These are phyloP conservation scores for Peromyscus californicus DNA, from an alignment of 2,113 vertebrate genomes.

Conservation along the genomic window DNA sequence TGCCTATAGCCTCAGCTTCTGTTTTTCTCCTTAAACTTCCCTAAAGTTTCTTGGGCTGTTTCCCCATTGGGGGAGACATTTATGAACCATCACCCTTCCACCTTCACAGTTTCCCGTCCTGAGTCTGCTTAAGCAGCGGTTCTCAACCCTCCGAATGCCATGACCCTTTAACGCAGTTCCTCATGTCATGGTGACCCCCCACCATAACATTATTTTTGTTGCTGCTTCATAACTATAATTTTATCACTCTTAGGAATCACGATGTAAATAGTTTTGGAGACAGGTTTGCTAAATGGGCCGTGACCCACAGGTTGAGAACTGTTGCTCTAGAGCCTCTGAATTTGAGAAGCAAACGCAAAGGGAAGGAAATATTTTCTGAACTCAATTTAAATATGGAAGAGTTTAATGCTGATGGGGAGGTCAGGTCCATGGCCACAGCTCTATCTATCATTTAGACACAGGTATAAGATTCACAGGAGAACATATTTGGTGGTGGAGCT, in stretches of 20 bases:
- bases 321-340: neutral
- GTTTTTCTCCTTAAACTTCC: neutral
- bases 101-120: neutral
- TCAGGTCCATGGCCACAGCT: neutral
- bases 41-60: neutral
- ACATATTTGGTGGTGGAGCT: neutral
- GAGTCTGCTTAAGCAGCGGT: neutral
- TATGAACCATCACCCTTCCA: neutral
- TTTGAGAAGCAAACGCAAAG: constrained; percentile 23
- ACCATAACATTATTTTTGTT: neutral
- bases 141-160: neutral
- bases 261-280: neutral
- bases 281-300: too few relatives aligned
- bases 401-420: neutral
- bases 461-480: neutral
- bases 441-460: neutral
- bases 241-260: neutral
- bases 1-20: neutral
- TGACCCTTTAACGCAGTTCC: neutral
- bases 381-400: constrained; percentile 7
- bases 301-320: neutral
- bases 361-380: neutral
- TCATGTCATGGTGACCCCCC: neutral
- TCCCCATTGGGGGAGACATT: neutral
- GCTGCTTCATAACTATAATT: neutral